Evolutionary conservation across 2,797 vertebrate species (phyloP), one percentile per base, ranked within the genome.

Genomic region (Liparis tanakae): DNA sequence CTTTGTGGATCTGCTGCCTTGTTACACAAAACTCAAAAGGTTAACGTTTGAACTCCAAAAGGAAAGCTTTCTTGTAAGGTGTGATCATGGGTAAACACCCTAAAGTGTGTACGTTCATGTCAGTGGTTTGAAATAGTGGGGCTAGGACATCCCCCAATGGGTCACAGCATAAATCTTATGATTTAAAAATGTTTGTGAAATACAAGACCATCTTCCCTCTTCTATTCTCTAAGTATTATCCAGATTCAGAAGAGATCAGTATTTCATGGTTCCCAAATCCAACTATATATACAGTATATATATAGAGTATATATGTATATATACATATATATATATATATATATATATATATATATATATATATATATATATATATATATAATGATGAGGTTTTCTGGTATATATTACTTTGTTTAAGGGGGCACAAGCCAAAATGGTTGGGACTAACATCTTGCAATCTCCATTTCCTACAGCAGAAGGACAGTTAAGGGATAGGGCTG

Each of bases 11-110:
- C 15, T 57, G 50, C 53, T 69, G 36, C 34, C 22, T 59, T 74
- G 37, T 56, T 37, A 69, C 18, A 1, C 30, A 55, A 37, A 30
- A 72, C 50, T 79, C 14, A 72, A 70, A 78, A 74, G 48, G 57
- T 74, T 34, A 53, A 65, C 65, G 62, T 37, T 67, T 60, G 62
- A 43, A 67, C 51, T 51, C 14, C 22, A 65, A 34, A 67, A 50
- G 7, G 25, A 30, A 70, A 50, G 13, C 7, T 56, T 17, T 14
- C 33, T 67, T 65, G 36, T 53, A 37, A 71, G 53, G 67, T 10
- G 7, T 51, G 30, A 50, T 51, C 17, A 33, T 17, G 22, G n/a
- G 10, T 66, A 66, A 44, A 66, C 34, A 46, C 12, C 60, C 33
- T 8, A 36, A 8, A 30, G 13, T n/a, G 8, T 44, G 34, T 17